phyloP scores from a whole-genome alignment of 2,888 invertebrate species.

The Melanophora roralis region DNA sequence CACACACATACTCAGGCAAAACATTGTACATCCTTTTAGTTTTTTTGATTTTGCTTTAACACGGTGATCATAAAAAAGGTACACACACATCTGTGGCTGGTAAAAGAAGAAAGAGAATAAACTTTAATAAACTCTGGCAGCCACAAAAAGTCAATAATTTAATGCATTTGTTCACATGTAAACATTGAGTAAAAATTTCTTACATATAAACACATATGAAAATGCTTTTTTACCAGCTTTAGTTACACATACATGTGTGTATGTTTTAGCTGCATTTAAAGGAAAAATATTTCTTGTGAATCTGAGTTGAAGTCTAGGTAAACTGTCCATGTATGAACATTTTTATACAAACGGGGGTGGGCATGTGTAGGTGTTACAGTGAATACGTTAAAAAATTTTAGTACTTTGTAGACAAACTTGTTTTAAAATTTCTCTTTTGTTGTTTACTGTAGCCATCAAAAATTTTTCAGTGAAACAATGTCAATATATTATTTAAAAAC shows the following conservation, averaged over 20 bases:
- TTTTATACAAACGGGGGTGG: neutral
- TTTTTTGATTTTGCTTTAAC: slow-evolving; percentile 30
- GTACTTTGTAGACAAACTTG: slow-evolving; percentile 44
- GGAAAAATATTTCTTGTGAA: slow-evolving; percentile 32
- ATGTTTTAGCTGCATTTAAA: slow-evolving; percentile 10
- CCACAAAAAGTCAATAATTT: slow-evolving; percentile 60
- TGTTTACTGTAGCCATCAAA: neutral
- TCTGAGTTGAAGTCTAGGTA: slow-evolving; percentile 14
- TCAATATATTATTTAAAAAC: no score
- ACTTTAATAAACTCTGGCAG: slow-evolving; percentile 58
- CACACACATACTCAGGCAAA: neutral
- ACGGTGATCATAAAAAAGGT: slow-evolving; percentile 39
- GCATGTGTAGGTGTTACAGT: neutral
- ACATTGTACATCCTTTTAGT: slow-evolving; percentile 24
- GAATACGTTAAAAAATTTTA: slow-evolving; percentile 37
- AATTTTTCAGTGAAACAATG: neutral
- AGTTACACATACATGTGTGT: neutral
- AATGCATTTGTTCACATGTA: slow-evolving; percentile 16
- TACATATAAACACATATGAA: neutral
- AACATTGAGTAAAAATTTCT: neutral
- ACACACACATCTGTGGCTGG: neutral
- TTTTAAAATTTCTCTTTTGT: slow-evolving; percentile 5
- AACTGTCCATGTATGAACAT: neutral
- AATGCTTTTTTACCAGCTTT: slow-evolving; percentile 39
- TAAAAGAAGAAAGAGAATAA: slow-evolving; percentile 27